Evolutionary conservation across 2,888 invertebrate species (phyloP).

Genomic region (Cenopis cana): DNA sequence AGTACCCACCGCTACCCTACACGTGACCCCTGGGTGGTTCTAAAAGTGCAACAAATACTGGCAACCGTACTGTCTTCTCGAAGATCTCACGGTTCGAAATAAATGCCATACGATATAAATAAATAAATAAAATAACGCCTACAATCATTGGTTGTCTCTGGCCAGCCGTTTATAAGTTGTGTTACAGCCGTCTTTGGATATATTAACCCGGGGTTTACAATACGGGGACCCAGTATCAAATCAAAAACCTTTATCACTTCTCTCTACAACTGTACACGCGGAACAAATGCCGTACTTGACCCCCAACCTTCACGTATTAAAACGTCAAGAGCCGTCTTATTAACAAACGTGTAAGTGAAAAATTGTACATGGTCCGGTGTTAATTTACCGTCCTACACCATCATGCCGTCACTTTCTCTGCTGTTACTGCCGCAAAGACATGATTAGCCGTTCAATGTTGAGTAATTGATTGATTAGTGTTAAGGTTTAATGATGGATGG

Average conservation of each 20-base stretch:
- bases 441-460: conserved; percentile 53
- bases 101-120: too few relatives aligned
- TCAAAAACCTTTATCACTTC: conserved; percentile 20
- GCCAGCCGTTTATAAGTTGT: not conserved
- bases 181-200: not conserved
- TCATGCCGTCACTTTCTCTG: conserved; percentile 63
- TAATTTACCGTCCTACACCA: conserved; percentile 44
- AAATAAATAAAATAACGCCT: too few relatives aligned
- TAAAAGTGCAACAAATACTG: too few relatives aligned
- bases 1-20: too few relatives aligned
- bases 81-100: too few relatives aligned
- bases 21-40: too few relatives aligned
- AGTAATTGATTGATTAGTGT: conserved; percentile 66
- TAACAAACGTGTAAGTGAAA: conserved; percentile 63
- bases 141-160: not conserved
- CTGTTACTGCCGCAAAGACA: conserved; percentile 56
- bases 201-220: not conserved
- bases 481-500: conserved; percentile 50
- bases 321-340: conserved; percentile 64
- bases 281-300: conserved; percentile 48
- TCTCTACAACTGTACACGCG: conserved; percentile 32
- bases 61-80: too few relatives aligned
- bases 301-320: conserved; percentile 56
- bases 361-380: conserved; percentile 51
- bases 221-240: not conserved